Evolutionary conservation across 2,797 vertebrate species (phyloP), one percentile per base, ranked within the genome.

Genomic region (Leptodactylus fallax): DNA sequence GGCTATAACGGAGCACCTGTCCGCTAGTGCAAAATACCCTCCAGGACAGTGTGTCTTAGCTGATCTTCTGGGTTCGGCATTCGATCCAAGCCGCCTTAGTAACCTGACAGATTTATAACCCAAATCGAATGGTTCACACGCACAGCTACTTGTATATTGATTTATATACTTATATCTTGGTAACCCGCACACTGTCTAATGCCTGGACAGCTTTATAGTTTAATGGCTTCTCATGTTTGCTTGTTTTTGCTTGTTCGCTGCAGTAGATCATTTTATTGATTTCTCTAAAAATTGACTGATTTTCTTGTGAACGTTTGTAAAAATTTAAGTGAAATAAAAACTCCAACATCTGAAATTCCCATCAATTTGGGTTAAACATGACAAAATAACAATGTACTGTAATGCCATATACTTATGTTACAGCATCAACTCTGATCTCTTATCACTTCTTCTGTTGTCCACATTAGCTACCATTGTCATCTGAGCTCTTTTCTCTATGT

Each of bases 1-100:
- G 72, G 72, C 79, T 79, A 55, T 89, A 86, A 86, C 78, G 69
- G 16, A 58, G 71, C 88, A 89, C 88, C 88, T 89, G 88, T 89
- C 88, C 69, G 60, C 25, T 21, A 45, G 45, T 56, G n/a, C 45
- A 47, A 63, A 58, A 60, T 63, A 8, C 69, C 61, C 8, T 58
- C 69, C 47, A 14, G 72, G 69, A 67, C 79, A 79, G 87, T 49
- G 21, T 71, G 71, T 80, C 79, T 65, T 16, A 82, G 47, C 81
- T 60, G 74, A 84, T 83, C 79, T 69, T 25, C 71, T 19, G 67
- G 55, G 47, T 82, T 58, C 67, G 49, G 23, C 79, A 69, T 79
- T 76, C 69, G n/a, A 72, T 61, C 58, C 56, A 13, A 36, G 49
- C 69, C 45, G 71, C 71, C 36, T 82, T 82, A 78, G 27, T 63